Conservation (phyloP, 2,797 vertebrate genomes). For the Anabas testudineus region DNA sequence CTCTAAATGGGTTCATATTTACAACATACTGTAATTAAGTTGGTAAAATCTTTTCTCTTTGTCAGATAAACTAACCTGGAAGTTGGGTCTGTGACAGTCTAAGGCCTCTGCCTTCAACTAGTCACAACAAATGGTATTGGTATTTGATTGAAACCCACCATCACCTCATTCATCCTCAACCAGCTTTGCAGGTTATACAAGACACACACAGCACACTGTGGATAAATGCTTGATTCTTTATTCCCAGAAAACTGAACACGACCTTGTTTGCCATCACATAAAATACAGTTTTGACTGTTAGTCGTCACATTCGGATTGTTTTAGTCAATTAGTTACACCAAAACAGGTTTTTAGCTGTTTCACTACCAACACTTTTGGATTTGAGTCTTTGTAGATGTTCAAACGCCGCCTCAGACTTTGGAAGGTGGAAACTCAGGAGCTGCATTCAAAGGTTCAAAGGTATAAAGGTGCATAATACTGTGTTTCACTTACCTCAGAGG, state of each 20-base stretch:
- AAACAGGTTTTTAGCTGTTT: constrained; percentile 12
- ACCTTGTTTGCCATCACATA: constrained; percentile 19
- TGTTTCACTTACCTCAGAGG: too few relatives aligned
- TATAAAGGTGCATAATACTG: too few relatives aligned
- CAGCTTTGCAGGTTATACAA: neutral
- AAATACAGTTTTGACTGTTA: constrained; percentile 22
- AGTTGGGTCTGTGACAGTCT: too few relatives aligned
- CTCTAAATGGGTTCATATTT: too few relatives aligned
- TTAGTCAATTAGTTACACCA: constrained; percentile 9
- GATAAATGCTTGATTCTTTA: constrained; percentile 55
- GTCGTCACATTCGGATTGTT: neutral
- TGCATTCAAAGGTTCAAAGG: neutral
- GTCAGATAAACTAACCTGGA: too few relatives aligned
- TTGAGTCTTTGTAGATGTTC: neutral
- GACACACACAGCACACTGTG: neutral
- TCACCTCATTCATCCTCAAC: too few relatives aligned
- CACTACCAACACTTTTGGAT: neutral
- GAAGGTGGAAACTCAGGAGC: neutral
- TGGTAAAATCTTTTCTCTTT: too few relatives aligned
- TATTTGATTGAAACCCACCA: too few relatives aligned
- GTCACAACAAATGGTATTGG: too few relatives aligned
- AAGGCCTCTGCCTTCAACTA: too few relatives aligned
- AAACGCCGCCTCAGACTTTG: too few relatives aligned
- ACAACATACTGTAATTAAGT: too few relatives aligned
- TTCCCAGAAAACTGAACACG: constrained; percentile 43